Evolutionary conservation across 1,140 invertebrate species (phyloP), one percentile per base, ranked within the genome.

Genomic region (Gerris buenoi): DNA sequence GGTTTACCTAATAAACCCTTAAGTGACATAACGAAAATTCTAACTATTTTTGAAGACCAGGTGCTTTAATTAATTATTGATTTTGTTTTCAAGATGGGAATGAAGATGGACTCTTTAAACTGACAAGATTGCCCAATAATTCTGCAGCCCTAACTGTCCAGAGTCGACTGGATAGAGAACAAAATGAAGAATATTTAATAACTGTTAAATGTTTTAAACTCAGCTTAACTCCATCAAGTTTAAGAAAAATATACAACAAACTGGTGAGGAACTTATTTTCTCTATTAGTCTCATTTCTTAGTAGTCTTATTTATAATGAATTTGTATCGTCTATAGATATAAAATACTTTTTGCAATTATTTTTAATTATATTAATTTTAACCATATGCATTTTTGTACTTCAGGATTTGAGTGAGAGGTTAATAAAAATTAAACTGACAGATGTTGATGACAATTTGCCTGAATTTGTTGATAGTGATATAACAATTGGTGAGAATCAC

Each of bases 371-470:
- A n/a, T n/a, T n/a, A n/a, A n/a, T n/a, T n/a, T n/a, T 46, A 46
- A 46, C 18, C 5, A n/a, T 25, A 15, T 27, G 25, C 2, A 2
- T 65, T 65, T 64, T 46, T 67, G 26, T 70, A 64, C 77, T 77
- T 2, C 80, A 86, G 74, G 88, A 90, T 73, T 81, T 85, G 0
- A 86, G 86, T 14, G 85, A 89, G 75, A 80, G 85, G 14, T 85
- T 87, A 70, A 76, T 90, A 0, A 72, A 82, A 0, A 78, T 91
- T 0, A 84, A 80, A 67, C 75, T 91, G 0, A 60, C 84, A 0
- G 88, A 91, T 65, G 82, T 89, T 28, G 88, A 90, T 68, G 88
- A 90, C 71, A 89, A 91, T 72, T 74, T 83, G 18, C 88, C 88
- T 0, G 74, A 80, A 68, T 91, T 90, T 68, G 78, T 77, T 3